Evolutionary conservation across 2,113 vertebrate genomes (phyloP).

Genomic region (Plestiodon gilberti): DNA sequence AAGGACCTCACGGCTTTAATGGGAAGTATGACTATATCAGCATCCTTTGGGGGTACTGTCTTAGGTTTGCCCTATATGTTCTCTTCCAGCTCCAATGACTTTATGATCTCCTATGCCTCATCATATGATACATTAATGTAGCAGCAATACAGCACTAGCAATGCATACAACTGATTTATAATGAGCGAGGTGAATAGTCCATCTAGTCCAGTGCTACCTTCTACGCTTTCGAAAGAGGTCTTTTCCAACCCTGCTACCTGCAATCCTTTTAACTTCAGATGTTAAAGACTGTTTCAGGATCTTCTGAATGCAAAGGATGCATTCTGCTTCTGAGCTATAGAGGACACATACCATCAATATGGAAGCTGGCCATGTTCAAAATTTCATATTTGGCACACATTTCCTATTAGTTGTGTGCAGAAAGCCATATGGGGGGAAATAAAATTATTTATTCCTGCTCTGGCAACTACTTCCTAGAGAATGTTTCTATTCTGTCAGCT

Average conservation of each 20-base stretch:
- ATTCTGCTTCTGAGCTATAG: not conserved
- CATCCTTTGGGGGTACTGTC: not conserved
- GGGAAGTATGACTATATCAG: not conserved
- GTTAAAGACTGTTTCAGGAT: not conserved
- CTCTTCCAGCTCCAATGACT: not conserved
- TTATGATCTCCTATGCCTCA: not conserved
- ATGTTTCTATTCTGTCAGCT: slow-evolving; percentile 18
- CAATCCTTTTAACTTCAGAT: not conserved
- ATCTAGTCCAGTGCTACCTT: not conserved
- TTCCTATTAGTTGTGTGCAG: slow-evolving; percentile 11
- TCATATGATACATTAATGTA: slow-evolving; percentile 17
- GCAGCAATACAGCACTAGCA: slow-evolving; percentile 6
- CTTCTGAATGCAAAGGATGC: not conserved
- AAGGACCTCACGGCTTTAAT: slow-evolving; percentile 39
- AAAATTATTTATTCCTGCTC: slow-evolving; percentile 37
- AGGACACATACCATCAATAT: slow-evolving; percentile 4
- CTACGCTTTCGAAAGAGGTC: not conserved
- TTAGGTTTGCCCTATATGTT: not conserved
- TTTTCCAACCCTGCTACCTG: not conserved
- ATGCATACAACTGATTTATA: not conserved
- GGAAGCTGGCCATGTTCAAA: not conserved
- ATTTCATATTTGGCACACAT: slow-evolving; percentile 2
- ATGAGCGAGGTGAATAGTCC: not conserved
- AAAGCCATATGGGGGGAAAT: slow-evolving; percentile 6
- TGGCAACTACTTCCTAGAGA: slow-evolving; percentile 26